Percentiles rank a stretch among this genome's conserved stretches.
These are phyloP conservation scores for Agelas oroides DNA, from an alignment of 37 sponge, comb jelly and placozoan genomes.

Conservation along the genomic window DNA sequence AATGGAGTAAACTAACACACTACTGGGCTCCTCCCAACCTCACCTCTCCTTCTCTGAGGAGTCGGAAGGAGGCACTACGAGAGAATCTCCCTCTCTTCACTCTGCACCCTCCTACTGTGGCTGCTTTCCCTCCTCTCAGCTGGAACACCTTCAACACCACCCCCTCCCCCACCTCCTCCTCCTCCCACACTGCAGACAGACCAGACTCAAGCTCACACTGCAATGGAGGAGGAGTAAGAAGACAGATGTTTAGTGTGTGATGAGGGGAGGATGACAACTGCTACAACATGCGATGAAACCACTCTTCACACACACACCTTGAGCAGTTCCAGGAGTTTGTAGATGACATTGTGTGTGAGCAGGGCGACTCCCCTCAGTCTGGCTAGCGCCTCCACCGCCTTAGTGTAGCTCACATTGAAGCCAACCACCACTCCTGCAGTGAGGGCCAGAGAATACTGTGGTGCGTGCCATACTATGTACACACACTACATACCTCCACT, in stretches of 20 bases:
- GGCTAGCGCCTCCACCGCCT: constrained; percentile 31
- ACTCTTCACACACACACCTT: too few relatives aligned
- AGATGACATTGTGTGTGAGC: constrained; percentile 74
- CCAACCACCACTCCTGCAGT: constrained; percentile 66
- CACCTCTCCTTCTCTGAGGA: constrained; percentile 61
- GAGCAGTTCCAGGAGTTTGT: constrained; percentile 74
- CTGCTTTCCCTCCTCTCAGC: constrained; percentile 50
- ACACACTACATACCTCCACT: constrained; percentile 51
- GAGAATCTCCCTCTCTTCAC: constrained; percentile 67
- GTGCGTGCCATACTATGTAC: too few relatives aligned
- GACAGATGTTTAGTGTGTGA: background rate
- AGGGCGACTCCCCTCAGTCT: constrained; percentile 39
- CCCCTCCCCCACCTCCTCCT: constrained; percentile 84
- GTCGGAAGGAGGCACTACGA: constrained; percentile 40
- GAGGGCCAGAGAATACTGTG: too few relatives aligned
- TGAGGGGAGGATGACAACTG: too few relatives aligned
- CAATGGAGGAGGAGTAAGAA: background rate
- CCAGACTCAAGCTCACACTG: constrained; percentile 60
- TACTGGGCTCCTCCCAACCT: too few relatives aligned
- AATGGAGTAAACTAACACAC: background rate
- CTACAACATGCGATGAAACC: too few relatives aligned
- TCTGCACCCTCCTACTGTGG: constrained; percentile 75
- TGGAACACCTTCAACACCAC: constrained; percentile 69
- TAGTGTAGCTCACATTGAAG: constrained; percentile 58
- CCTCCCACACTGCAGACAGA: constrained; percentile 58